Evolutionary conservation across 2,113 vertebrate species (phyloP).

Genomic region (Lutjanus erythropterus): DNA sequence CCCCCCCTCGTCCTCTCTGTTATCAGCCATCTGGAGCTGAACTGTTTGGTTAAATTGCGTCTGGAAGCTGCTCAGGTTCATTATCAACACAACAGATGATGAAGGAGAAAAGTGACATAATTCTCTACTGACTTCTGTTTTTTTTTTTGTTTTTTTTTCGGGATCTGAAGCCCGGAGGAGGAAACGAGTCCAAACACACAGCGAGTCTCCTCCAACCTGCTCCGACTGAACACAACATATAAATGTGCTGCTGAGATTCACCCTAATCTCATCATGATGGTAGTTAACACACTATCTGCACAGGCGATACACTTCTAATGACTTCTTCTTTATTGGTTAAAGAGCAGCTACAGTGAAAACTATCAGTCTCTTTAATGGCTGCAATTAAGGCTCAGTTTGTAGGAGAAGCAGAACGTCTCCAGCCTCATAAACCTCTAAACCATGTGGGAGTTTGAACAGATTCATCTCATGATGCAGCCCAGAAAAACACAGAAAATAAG

Average conservation of each 20-base stretch:
- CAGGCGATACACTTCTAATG: accelerated
- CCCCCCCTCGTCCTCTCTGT: background rate
- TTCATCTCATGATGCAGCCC: too few relatives aligned
- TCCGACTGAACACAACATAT: too few relatives aligned
- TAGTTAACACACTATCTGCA: too few relatives aligned
- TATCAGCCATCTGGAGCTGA: constrained; percentile 41
- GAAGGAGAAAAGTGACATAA: constrained; percentile 12
- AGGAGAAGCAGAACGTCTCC: too few relatives aligned
- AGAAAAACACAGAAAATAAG: too few relatives aligned
- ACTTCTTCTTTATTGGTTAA: background rate
- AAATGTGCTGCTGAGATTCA: too few relatives aligned
- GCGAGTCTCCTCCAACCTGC: background rate
- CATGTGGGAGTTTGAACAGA: too few relatives aligned
- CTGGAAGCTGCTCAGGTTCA: constrained; percentile 20
- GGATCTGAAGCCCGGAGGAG: background rate
- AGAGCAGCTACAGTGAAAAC: constrained; percentile 13
- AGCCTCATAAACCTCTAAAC: too few relatives aligned
- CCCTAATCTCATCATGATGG: background rate
- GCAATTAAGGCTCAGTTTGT: too few relatives aligned
- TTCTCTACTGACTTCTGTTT: constrained; percentile 6
- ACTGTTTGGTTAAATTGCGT: background rate
- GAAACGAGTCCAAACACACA: background rate
- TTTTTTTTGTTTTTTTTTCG: too few relatives aligned
- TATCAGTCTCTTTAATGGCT: too few relatives aligned
- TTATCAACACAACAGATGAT: constrained; percentile 27